Percentiles rank a stretch among this genome's conserved stretches.
These are phyloP conservation scores for Spilarctia lutea DNA, from an alignment of 2,888 invertebrate species.

Conservation along the genomic window DNA sequence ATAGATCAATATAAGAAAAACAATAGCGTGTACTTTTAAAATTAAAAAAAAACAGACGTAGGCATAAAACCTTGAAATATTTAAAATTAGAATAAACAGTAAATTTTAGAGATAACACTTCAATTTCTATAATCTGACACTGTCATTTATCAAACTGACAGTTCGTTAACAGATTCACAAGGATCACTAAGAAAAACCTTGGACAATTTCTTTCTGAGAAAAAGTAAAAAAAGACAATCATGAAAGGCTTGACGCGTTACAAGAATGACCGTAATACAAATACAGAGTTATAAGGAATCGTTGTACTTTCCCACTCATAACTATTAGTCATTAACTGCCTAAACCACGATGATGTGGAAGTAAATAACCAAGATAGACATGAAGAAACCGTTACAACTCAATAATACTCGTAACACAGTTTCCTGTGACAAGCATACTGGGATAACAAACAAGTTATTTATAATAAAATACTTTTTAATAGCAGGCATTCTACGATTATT, in stretches of 20 bases:
- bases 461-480: slow-evolving; percentile 47
- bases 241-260: background rate
- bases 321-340: background rate
- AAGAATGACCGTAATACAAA: background rate
- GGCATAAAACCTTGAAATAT: background rate
- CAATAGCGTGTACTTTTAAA: background rate
- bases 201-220: background rate
- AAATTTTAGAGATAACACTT: background rate
- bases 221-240: background rate
- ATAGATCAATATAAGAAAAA: background rate
- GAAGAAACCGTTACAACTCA: slow-evolving; percentile 52
- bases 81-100: background rate
- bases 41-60: background rate
- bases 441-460: slow-evolving; percentile 41
- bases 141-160: background rate
- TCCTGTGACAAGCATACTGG: slow-evolving; percentile 52
- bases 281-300: background rate
- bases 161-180: background rate
- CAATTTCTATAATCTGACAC: background rate
- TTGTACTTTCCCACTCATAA: background rate
- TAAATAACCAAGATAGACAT: slow-evolving; percentile 25
- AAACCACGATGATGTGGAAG: slow-evolving; percentile 12
- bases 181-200: background rate
- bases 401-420: slow-evolving; percentile 59
- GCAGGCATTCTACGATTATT: slow-evolving; percentile 37